phyloP scores from a whole-genome alignment of 1,140 invertebrate species.

The Melitaea cinxia region DNA sequence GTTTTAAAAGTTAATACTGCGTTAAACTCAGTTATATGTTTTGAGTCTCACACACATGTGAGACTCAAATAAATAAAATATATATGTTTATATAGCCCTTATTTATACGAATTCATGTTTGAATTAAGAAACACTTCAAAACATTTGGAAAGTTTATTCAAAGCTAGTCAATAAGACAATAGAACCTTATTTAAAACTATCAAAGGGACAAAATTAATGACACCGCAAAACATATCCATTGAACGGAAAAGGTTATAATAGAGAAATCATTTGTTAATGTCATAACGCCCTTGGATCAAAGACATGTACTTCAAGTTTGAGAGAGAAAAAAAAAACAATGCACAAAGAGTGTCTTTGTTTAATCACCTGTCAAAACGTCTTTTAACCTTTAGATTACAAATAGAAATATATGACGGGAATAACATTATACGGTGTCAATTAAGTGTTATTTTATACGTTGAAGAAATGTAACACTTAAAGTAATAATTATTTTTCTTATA shows the following conservation, averaged over 20 bases:
- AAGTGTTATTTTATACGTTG: not conserved
- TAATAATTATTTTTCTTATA: not conserved
- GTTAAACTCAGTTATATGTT: no score
- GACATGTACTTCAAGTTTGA: not conserved
- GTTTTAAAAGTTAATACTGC: no score
- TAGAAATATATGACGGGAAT: not conserved
- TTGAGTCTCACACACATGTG: no score
- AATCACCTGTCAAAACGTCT: constrained; percentile 10
- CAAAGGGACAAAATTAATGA: not conserved
- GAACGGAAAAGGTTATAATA: not conserved
- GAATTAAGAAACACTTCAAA: no score
- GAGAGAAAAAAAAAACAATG: constrained; percentile 9
- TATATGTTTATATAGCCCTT: no score
- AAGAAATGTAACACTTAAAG: not conserved
- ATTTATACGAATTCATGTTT: no score
- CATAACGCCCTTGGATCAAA: constrained; percentile 8
- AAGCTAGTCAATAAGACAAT: no score
- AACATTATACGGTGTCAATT: not conserved
- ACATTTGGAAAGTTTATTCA: no score
- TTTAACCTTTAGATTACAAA: constrained; percentile 3
- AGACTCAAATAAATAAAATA: no score
- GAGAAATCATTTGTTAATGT: constrained; percentile 8
- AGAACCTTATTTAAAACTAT: not conserved
- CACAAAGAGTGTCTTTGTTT: constrained; percentile 1
- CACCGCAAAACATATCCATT: constrained; percentile 2